Conservation (phyloP, 2,113 vertebrate species). For the Egretta garzetta region DNA sequence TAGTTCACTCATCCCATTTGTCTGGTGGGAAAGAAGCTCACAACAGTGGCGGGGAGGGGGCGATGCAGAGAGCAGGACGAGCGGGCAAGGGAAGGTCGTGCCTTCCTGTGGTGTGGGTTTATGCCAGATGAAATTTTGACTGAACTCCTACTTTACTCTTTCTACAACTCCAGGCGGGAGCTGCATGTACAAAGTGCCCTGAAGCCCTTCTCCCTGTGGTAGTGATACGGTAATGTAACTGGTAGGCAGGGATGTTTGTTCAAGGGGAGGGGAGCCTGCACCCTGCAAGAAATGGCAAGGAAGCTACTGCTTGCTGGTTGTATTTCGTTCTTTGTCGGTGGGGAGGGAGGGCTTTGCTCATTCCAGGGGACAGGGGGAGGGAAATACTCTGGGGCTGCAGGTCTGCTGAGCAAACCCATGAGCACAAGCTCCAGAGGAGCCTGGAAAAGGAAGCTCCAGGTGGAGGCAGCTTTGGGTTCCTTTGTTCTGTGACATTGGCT, state of each 20-base stretch:
- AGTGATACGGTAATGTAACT: background rate
- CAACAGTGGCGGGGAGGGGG: background rate
- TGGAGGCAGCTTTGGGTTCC: background rate
- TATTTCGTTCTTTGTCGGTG: accelerated
- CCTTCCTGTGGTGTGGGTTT: background rate
- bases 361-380: background rate
- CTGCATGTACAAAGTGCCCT: background rate
- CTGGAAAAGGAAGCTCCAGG: background rate
- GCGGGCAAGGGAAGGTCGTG: background rate
- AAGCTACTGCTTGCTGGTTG: background rate
- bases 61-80: accelerated
- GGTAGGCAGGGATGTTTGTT: background rate
- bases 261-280: background rate
- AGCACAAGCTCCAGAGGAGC: background rate
- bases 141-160: background rate
- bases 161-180: background rate
- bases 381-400: background rate
- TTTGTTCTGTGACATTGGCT: background rate
- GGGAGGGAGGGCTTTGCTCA: background rate
- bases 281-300: background rate
- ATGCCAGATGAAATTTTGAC: background rate
- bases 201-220: background rate
- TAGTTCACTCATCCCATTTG: background rate
- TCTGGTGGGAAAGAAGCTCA: background rate
- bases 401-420: background rate